Evolutionary conservation across 2,797 vertebrate species (phyloP).

Genomic region (Hoplostethus mediterraneus): DNA sequence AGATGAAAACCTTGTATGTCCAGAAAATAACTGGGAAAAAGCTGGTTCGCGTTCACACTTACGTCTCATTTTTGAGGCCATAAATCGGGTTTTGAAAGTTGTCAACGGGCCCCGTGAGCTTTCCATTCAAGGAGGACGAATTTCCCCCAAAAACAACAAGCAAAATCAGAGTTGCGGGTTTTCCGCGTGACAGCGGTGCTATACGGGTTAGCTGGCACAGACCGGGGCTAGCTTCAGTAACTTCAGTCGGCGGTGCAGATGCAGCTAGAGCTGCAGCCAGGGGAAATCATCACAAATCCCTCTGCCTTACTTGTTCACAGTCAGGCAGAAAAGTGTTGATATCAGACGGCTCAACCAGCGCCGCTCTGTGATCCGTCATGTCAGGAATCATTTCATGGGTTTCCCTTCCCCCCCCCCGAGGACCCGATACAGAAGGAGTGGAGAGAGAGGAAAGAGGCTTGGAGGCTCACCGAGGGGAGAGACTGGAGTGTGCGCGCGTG

Average conservation of each 20-base stretch:
- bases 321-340: slow-evolving; percentile 75
- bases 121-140: not conserved
- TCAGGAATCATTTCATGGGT: slow-evolving; percentile 77
- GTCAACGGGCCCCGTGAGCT: not conserved
- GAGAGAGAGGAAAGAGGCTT: slow-evolving; percentile 49
- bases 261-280: slow-evolving; percentile 48
- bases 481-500: slow-evolving; percentile 14
- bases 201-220: slow-evolving; percentile 35
- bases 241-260: slow-evolving; percentile 54
- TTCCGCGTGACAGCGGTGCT: slow-evolving; percentile 49
- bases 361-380: slow-evolving; percentile 73
- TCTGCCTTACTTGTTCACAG: slow-evolving; percentile 62
- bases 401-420: slow-evolving; percentile 29
- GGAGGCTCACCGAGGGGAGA: slow-evolving; percentile 43
- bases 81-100: not conserved
- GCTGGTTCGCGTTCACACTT: not conserved
- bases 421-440: slow-evolving; percentile 44
- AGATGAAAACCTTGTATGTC: slow-evolving; percentile 10
- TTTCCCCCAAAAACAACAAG: not conserved
- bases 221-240: slow-evolving; percentile 34
- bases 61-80: not conserved
- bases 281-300: slow-evolving; percentile 75
- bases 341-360: slow-evolving; percentile 69
- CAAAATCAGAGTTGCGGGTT: slow-evolving; percentile 32
- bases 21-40: not conserved